phyloP scores from a whole-genome alignment of 2,113 vertebrate species.

The Tragelaphus buxtoni region DNA sequence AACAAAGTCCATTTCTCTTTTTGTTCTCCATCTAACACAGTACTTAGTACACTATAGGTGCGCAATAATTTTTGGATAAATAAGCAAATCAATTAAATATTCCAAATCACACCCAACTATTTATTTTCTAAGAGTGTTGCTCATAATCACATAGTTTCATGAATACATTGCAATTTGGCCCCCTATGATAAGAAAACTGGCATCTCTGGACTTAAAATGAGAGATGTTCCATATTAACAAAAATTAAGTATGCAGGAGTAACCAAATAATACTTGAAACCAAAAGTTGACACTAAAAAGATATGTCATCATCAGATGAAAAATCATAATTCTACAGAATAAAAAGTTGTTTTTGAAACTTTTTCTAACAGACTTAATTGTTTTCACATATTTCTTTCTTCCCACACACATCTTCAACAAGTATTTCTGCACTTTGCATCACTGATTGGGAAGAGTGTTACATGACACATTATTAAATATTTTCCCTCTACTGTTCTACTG shows the following conservation, averaged over 20 bases:
- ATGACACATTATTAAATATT: conserved; percentile 34
- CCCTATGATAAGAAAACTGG: neutral
- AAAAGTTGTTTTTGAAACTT: neutral
- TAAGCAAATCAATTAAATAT: neutral
- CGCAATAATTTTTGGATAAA: neutral
- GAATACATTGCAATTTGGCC: neutral
- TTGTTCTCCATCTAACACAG: neutral
- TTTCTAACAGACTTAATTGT: conserved; percentile 46
- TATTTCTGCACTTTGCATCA: conserved; percentile 17
- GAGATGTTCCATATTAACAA: neutral
- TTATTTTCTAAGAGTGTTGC: neutral
- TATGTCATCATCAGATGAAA: conserved; percentile 9
- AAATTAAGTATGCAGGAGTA: conserved; percentile 20
- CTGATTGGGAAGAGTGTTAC: conserved; percentile 18
- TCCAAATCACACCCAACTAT: neutral
- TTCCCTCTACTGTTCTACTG: neutral
- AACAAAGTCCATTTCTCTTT: neutral
- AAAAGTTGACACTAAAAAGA: conserved; percentile 14
- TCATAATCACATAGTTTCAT: neutral
- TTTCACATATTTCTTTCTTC: conserved; percentile 57
- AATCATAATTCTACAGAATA: conserved; percentile 24
- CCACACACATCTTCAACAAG: conserved; percentile 32
- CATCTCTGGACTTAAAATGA: conserved; percentile 36
- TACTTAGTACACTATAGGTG: neutral
- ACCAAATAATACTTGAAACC: neutral